Evolutionary conservation across 1,140 invertebrate genomes (phyloP).

Genomic region (Penaeus vannamei): DNA sequence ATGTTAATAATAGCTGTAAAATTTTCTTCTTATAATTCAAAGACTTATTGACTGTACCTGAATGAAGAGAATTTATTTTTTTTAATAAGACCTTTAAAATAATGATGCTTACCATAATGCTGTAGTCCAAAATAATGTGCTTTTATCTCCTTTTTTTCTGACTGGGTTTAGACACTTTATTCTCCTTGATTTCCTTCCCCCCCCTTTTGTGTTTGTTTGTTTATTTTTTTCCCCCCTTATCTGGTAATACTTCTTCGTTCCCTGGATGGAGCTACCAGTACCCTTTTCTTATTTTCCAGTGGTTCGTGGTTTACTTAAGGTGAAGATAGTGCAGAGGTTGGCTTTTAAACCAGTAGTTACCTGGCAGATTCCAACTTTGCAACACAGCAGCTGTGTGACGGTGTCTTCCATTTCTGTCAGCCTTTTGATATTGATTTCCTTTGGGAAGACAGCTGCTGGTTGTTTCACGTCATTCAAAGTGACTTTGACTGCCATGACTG

Average conservation of each 20-base stretch:
- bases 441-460: no score
- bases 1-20: no score
- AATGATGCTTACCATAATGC: no score
- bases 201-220: background rate
- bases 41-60: no score
- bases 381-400: no score
- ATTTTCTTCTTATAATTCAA: no score
- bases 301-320: slow-evolving; percentile 52
- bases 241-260: background rate
- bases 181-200: background rate
- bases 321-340: slow-evolving; percentile 49
- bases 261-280: slow-evolving; percentile 55
- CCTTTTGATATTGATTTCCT: background rate
- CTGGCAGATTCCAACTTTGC: no score
- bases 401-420: background rate
- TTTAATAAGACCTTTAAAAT: no score
- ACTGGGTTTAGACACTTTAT: background rate
- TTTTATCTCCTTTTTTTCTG: background rate
- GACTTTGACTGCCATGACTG: no score
- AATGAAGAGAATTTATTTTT: no score
- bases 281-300: slow-evolving; percentile 49
- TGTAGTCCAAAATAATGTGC: no score
- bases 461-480: no score
- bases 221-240: background rate
- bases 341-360: background rate